Evolutionary conservation across 2,888 invertebrate species (phyloP).

Genomic region (Cataglyphis rosenhaueri): DNA sequence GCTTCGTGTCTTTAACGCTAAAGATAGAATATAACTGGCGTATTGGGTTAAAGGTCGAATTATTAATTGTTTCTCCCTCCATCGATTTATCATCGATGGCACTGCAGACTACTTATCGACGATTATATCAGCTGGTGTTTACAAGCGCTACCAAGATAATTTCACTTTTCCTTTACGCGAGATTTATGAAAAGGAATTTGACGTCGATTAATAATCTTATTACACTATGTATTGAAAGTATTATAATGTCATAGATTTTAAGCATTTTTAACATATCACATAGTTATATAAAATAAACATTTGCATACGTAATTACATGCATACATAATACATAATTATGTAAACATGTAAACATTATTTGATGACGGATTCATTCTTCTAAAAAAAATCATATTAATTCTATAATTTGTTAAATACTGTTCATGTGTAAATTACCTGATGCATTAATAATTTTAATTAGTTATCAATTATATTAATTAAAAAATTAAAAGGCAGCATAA

Average conservation of each 20-base stretch:
- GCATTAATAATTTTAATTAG: neutral
- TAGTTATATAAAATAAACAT: neutral
- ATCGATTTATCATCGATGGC: constrained; percentile 57
- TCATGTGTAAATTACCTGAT: neutral
- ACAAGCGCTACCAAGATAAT: constrained; percentile 52
- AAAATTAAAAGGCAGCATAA: neutral
- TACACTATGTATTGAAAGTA: neutral
- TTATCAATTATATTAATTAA: neutral
- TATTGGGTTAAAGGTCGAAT: constrained; percentile 56
- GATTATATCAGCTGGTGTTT: constrained; percentile 55
- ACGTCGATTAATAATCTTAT: constrained; percentile 29
- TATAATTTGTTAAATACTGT: neutral
- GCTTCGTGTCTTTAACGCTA: constrained; percentile 23
- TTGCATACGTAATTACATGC: neutral
- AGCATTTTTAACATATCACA: neutral
- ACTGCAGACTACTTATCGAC: constrained; percentile 59
- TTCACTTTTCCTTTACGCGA: constrained; percentile 26
- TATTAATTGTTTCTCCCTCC: constrained; percentile 63
- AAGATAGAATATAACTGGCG: constrained; percentile 53
- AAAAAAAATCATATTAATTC: neutral
- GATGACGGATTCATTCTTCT: neutral
- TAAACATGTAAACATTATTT: neutral
- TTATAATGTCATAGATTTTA: constrained; percentile 5
- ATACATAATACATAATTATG: no score
- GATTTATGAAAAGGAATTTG: constrained; percentile 30